Base-by-base conservation (phyloP, 1,140 invertebrate species). In the Wiebesia pumilae region DNA sequence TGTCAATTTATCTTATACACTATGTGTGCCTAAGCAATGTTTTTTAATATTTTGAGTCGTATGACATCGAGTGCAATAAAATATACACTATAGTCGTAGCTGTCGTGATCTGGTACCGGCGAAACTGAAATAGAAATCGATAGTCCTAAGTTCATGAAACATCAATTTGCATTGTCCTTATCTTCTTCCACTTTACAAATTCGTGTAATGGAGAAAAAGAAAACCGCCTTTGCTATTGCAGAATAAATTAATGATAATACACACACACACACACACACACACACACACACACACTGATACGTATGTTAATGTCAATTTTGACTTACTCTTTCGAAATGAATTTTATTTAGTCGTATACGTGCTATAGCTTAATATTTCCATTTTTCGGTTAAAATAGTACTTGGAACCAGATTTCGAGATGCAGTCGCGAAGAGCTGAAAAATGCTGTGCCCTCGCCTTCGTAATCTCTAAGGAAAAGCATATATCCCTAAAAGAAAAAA, bases 401-500 rank as follows among this genome's bases (percentile, higher is more conserved):
- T 30, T 30, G 27, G n/a, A 65, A 65, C 3, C n/a, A 12, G 14
- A n/a, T 3, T 35, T 69, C 65, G 3, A 21, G 9, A 27, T 21
- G 30, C 65, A 35, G 9, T 6, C 24, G 35, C 16, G 14, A 35
- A 58, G 27, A 27, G 24, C 21, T 27, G 24, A 38, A 51, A 51
- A 51, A 16, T 71, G 16, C 21, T 71, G 33, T 33, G 62, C 69
- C 35, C 21, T 38, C 21, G 35, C 0, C 47, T 24, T 33, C 19
- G 33, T 82, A 82, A 82, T 71, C 43, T n/a, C 16, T 65, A 30
- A 58, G 47, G 54, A 73, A n/a, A 73, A 75, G 67, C 0, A 62
- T 0, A 51, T 51, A 71, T 33, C 35, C 24, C 30, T 6, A 4
- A 10, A 16, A 1, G 10, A 47, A 9, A 62, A n/a, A 9, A 3